Percentiles rank a stretch among this genome's conserved stretches.
Evolutionary conservation across 2,113 vertebrate genomes (phyloP).

Genomic region (Muntiacus muntjak): DNA sequence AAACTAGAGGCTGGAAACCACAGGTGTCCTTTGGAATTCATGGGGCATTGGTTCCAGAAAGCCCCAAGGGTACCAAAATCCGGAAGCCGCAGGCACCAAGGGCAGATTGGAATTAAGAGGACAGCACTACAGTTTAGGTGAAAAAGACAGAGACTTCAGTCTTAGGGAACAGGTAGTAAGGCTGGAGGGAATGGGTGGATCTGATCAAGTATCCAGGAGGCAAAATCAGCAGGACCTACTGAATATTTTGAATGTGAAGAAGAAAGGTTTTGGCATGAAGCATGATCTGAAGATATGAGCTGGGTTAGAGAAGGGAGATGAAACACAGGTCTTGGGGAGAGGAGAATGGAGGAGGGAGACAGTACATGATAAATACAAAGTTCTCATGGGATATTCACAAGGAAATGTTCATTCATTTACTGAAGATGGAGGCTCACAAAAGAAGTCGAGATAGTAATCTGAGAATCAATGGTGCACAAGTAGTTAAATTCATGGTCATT

Average conservation of each 20-base stretch:
- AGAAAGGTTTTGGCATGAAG: not conserved
- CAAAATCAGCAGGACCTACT: not conserved
- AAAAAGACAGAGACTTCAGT: not conserved
- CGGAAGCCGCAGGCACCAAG: fast-evolving
- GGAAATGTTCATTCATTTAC: not conserved
- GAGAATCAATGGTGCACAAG: not conserved
- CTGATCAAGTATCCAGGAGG: not conserved
- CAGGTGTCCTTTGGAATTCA: not conserved
- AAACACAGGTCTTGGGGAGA: not conserved
- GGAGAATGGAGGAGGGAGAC: not conserved
- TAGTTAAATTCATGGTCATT: not conserved
- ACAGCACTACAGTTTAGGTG: not conserved
- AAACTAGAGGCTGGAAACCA: not conserved
- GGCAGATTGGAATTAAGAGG: not conserved
- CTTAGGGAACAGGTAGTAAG: not conserved
- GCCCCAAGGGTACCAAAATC: not conserved
- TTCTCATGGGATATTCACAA: not conserved
- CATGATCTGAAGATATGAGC: not conserved
- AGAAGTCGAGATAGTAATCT: not conserved
- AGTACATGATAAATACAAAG: not conserved
- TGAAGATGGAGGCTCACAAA: not conserved
- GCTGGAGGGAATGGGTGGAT: not conserved
- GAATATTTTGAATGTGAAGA: not conserved
- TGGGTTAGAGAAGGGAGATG: not conserved
- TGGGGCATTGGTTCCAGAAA: not conserved